Evolutionary conservation across 2,888 invertebrate species (phyloP).

Genomic region (Sclerodermus sp.): DNA sequence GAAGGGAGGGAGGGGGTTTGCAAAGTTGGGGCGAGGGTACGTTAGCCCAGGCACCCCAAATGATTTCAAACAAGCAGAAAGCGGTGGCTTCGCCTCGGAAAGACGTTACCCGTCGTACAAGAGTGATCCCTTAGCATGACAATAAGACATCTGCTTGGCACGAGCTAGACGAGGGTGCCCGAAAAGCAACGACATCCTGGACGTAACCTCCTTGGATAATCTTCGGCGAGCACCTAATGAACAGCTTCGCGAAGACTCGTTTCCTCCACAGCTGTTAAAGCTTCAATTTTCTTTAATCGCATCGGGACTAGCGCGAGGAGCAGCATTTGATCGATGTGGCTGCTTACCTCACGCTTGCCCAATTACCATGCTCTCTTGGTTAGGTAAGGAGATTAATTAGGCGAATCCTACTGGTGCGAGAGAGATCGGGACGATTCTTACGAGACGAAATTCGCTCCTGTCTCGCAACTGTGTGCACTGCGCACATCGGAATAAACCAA

Average conservation of each 20-base stretch:
- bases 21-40: slow-evolving; percentile 16
- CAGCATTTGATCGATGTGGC: too few relatives aligned
- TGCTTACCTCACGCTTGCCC: too few relatives aligned
- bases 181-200: slow-evolving; percentile 25
- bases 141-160: slow-evolving; percentile 54
- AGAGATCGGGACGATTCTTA: too few relatives aligned
- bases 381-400: too few relatives aligned
- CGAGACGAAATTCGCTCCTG: too few relatives aligned
- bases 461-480: too few relatives aligned
- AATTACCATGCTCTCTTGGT: too few relatives aligned
- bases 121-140: slow-evolving; percentile 50
- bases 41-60: slow-evolving; percentile 21
- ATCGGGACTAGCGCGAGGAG: too few relatives aligned
- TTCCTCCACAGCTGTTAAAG: too few relatives aligned
- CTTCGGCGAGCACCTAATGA: slow-evolving; percentile 27
- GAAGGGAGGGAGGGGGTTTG: neutral
- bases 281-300: slow-evolving; percentile 7
- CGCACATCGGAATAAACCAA: too few relatives aligned
- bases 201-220: slow-evolving; percentile 24
- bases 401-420: too few relatives aligned
- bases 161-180: slow-evolving; percentile 42
- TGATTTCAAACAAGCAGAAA: slow-evolving; percentile 34
- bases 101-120: slow-evolving; percentile 43
- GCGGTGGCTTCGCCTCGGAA: slow-evolving; percentile 26
- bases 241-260: slow-evolving; percentile 7